Conservation (phyloP, 1,140 invertebrate species). For the Stratiolaelaps scimitus region DNA sequence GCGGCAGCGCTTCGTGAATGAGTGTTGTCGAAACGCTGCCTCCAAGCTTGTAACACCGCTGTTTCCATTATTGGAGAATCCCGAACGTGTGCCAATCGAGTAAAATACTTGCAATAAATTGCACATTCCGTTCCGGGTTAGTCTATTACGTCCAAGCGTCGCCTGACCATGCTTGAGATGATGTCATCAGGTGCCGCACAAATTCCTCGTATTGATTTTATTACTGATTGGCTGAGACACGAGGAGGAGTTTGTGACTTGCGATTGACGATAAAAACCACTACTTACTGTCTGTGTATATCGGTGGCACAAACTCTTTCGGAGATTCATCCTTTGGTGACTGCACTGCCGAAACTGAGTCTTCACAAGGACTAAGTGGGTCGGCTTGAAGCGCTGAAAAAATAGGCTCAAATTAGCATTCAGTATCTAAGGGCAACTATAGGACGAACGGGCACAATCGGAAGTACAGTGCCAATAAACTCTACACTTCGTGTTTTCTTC, state of each 20-base stretch:
- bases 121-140: background rate
- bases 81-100: too few species aligned
- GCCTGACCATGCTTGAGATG: background rate
- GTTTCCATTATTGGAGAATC: too few species aligned
- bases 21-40: too few species aligned
- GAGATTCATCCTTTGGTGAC: background rate
- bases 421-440: background rate
- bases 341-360: background rate
- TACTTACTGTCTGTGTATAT: constrained; percentile 14
- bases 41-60: too few species aligned
- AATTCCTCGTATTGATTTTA: background rate
- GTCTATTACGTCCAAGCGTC: background rate
- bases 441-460: background rate
- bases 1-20: too few species aligned
- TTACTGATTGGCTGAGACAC: background rate
- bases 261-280: too few species aligned
- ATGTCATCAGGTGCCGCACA: background rate
- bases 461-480: background rate
- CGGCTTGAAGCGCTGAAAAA: background rate
- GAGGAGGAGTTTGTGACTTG: background rate
- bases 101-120: too few species aligned
- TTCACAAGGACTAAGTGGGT: constrained; percentile 23
- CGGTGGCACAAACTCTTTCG: background rate
- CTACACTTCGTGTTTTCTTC: background rate
- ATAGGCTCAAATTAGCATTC: background rate